Base-by-base conservation (phyloP, 2,888 invertebrate species). In the Morpho helenor region DNA sequence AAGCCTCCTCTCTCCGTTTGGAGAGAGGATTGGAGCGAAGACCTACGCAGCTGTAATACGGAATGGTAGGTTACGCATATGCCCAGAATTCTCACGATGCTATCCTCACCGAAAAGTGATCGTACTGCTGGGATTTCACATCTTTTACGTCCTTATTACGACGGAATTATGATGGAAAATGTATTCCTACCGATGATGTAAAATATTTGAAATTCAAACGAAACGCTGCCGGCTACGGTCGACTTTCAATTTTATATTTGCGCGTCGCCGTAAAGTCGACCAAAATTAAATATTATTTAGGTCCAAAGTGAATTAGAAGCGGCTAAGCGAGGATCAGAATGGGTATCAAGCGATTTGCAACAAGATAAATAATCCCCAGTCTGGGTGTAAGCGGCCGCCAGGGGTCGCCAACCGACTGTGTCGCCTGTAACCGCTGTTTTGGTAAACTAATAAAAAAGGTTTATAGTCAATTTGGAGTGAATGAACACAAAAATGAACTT, bases 371-470 rank as follows among this genome's bases (percentile, higher is more conserved):
- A 60, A 56, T 62, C 53, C 16, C 48, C 41, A 56, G 58, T 63
- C 60, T 60, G 60, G 53, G 22, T 47, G 52, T 61, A 42, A 60
- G 47, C 47, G 55, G 59, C 52, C 50, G 52, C 58, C 22, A 6
- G 57, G 52, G 60, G 63, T 61, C 63, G 53, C 53, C 42, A 52
- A 56, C 60, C 53, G 60, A 41, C 60, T 57, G 52, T 10, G 55
- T 56, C 56, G 48, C 48, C 63, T 58, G 53, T 58, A 54, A 56
- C 51, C 60, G 46, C 39, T 60, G 53, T 60, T 60, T 60, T 58
- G 58, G 50, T 58, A 60, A 56, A 63, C 60, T 58, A 63, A 63
- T 63, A 63, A 63, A 63, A 60, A 59, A 63, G 48, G 60, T 60
- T 60, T 63, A 60, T 53, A 50, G 45, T 49, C 56, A 50, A 58